Base-by-base conservation (phyloP, 2,113 vertebrate species). In the Acanthisitta chloris region DNA sequence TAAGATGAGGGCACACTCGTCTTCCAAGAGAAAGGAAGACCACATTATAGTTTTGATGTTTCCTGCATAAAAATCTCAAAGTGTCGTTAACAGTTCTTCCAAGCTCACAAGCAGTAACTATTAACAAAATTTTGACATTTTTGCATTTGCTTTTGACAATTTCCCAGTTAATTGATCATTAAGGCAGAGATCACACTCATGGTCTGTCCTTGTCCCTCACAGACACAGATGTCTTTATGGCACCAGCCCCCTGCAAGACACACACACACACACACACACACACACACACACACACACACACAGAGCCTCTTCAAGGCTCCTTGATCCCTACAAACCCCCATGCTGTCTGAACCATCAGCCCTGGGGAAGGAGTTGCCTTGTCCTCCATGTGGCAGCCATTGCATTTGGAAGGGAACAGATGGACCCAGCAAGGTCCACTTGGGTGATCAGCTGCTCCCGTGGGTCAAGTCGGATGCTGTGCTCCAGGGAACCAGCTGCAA, bases 131-230 rank as follows among this genome's bases (percentile, higher is more conserved):
- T 88, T 69, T 94, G 94, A 92, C 92, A 84, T 52, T 95, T 86
- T 89, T 91, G 48, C 43, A 0, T 84, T 95, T 89, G 88, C 91
- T 83, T 94, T 79, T 96, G 94, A 97, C 95, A 94, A 88, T 89
- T 92, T 94, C 91, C 48, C 17, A 62, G 76, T 94, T 95, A 96
- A 96, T 95, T 95, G 94, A 95, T 96, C 92, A 97, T 96, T 96
- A 97, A 96, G 77, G 94, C 1, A 6, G 73, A 87, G 73, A 92
- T 95, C 72, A 67, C 83, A 52, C 42, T 84, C 2, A 1, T 23
- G 31, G 43, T 89, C 48, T 94, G 86, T 94, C 72, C 77, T 62
- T 81, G 80, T 86, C 92, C 64, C 65, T 92, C 77, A 59, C 29
- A 74, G 80, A 81, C 55, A 61, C 67, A 59, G 19, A 55, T 84